Evolutionary conservation across 2,888 invertebrate species (phyloP).

Genomic region (Podabrus alpinus): DNA sequence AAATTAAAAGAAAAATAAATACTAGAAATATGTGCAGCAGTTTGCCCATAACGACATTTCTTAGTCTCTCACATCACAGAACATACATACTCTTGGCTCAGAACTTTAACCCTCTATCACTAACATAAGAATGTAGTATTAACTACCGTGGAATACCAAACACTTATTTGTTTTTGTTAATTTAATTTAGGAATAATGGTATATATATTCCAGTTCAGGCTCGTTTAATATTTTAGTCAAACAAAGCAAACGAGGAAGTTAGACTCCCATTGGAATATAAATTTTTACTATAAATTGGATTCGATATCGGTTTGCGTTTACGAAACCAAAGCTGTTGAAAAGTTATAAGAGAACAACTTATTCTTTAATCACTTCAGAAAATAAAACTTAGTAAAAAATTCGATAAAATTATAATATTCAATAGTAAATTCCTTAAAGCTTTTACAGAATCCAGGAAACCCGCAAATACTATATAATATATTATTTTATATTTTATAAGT

Average conservation of each 20-base stretch:
- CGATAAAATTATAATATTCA: not conserved
- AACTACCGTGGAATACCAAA: not conserved
- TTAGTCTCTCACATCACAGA: no score
- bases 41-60: no score
- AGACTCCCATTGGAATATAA: not conserved
- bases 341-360: not conserved
- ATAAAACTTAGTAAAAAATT: not conserved
- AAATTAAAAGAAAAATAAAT: no score
- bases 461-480: not conserved
- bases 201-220: not conserved
- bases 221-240: not conserved
- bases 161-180: not conserved
- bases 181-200: not conserved
- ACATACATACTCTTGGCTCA: no score
- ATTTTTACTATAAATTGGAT: not conserved
- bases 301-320: not conserved
- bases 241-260: not conserved
- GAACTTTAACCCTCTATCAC: no score
- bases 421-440: not conserved
- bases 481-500: not conserved
- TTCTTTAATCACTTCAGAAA: not conserved
- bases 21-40: no score
- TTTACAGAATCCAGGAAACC: not conserved
- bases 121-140: no score
- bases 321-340: not conserved